Base-by-base conservation (phyloP, 2,888 invertebrate genomes). In the Reticulitermes lucifugus region DNA sequence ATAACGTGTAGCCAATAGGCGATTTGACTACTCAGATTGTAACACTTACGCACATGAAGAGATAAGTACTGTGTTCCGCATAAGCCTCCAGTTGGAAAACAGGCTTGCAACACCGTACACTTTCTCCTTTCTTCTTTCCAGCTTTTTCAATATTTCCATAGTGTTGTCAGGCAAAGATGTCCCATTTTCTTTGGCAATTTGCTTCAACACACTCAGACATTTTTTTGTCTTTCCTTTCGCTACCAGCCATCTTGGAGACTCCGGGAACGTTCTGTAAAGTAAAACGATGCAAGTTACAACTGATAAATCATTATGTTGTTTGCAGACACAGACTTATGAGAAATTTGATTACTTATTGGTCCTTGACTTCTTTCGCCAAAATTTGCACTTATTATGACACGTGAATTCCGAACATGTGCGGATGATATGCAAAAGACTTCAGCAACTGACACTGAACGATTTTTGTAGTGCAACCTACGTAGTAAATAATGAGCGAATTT, bases 181-280 rank as follows among this genome's bases (percentile, higher is more conserved):
- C 21, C 92, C 92, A 90, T 94, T 94, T 51, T 89, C 89, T 89
- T 91, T 91, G 35, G 93, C 93, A 86, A 94, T 94, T 88, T 90
- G 90, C 88, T 92, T 91, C 84, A 94, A 89, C 88, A 91, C 90
- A 79, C 89, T 89, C 75, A 93, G 88, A 87, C 93, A 93, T 86
- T 91, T 90, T 87, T 90, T 89, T 79, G 91, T 90, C 87, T 92
- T 92, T 73, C 92, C 92, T 88, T 92, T 91, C 87, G 92, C 91
- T 89, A 92, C 93, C 87, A 94, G 91, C 94, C 94, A 94, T 87
- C 94, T 91, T 9, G 94, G 94, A 80, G 94, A 94, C 91, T 94
- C 94, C 86, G 94, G 92, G 88, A 94, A 91, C 88, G 91, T 92
- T 90, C 94, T 94, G 88, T 10, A 87, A 88, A 9, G 60, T 18